Evolutionary conservation across 2,113 vertebrate genomes (phyloP).

Genomic region (rabbit (Oryctolagus cuniculus)): mOryCun1.1 NC_091437.1:54138501-54139000

Average conservation of each 20-base stretch:
- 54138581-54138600: constrained; percentile 62
- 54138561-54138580: constrained; percentile 61
- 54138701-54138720: background rate
- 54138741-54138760: background rate
- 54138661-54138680: constrained; percentile 64
- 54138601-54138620: constrained; percentile 67
- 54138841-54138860: background rate
- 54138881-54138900: background rate
- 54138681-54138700: background rate
- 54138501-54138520: constrained; percentile 82
- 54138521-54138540: constrained; percentile 80
- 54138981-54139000: constrained; percentile 45
- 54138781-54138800: background rate
- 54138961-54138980: constrained; percentile 50
- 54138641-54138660: constrained; percentile 69
- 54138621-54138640: constrained; percentile 69
- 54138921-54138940: constrained; percentile 40
- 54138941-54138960: constrained; percentile 46
- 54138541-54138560: constrained; percentile 80
- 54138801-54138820: fast-evolving
- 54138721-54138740: constrained; percentile 10
- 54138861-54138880: background rate
- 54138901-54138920: background rate
- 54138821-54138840: background rate
- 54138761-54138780: background rate